Percentiles rank a stretch among this genome's conserved stretches.
These are phyloP conservation scores for Sander lucioperca DNA, from an alignment of 2,113 vertebrate genomes.

Conservation along the genomic window DNA sequence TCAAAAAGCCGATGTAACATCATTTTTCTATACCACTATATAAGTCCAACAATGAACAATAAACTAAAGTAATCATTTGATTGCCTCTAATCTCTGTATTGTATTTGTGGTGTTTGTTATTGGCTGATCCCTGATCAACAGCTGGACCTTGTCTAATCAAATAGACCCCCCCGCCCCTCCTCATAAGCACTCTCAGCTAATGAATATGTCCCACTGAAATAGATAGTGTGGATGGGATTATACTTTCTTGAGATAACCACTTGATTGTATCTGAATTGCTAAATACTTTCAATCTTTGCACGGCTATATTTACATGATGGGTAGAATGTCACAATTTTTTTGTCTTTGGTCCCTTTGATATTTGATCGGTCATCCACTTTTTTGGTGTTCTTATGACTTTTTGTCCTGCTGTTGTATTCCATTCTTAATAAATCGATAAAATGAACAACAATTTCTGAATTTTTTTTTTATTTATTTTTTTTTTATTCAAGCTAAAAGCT, in stretches of 20 bases:
- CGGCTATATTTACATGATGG: slow-evolving; percentile 70
- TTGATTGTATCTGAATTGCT: slow-evolving; percentile 71
- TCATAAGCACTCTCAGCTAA: slow-evolving; percentile 51
- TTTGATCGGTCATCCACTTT: slow-evolving; percentile 75
- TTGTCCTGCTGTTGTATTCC: slow-evolving; percentile 84
- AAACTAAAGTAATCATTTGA: slow-evolving; percentile 65
- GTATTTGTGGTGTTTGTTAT: slow-evolving; percentile 78
- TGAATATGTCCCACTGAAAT: slow-evolving; percentile 42
- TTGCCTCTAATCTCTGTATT: slow-evolving; percentile 72
- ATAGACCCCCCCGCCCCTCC: slow-evolving; percentile 39
- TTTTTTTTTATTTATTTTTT: slow-evolving; percentile 13
- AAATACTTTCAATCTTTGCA: slow-evolving; percentile 67
- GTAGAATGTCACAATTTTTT: slow-evolving; percentile 71
- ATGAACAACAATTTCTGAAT: slow-evolving; percentile 52
- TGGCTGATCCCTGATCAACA: slow-evolving; percentile 74
- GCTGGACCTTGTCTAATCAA: slow-evolving; percentile 69
- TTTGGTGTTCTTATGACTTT: slow-evolving; percentile 85
- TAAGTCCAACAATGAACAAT: slow-evolving; percentile 61
- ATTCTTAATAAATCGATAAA: slow-evolving; percentile 87
- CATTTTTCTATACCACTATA: slow-evolving; percentile 65
- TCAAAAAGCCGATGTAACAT: slow-evolving; percentile 55
- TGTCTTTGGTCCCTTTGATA: slow-evolving; percentile 78
- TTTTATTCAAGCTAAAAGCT: not conserved
- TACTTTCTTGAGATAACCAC: slow-evolving; percentile 58
- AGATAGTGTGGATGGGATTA: slow-evolving; percentile 52